Evolutionary conservation across 2,888 invertebrate genomes (phyloP), one percentile per base, ranked within the genome.

Genomic region (Limnephilus lunatus): DNA sequence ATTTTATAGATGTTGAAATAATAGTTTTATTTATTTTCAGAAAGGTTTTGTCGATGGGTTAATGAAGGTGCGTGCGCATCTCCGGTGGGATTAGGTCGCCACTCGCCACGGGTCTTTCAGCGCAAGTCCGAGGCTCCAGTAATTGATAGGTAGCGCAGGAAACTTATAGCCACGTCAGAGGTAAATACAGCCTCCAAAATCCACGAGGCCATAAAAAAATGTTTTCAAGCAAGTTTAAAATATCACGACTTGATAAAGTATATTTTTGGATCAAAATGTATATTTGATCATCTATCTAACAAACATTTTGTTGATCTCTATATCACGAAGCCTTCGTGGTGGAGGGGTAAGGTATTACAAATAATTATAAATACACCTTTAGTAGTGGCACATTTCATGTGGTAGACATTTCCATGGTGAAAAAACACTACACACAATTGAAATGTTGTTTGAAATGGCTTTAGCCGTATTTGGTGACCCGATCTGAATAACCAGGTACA

Each of bases 111-210:
- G 32, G 19, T 31, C 83, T 31, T 35, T 7, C 35, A 83, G 31
- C 83, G 83, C 83, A 83, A 35, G 83, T 83, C 83, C 12, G 83
- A 35, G 31, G 83, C 25, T 83, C 31, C 83, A 19, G 83, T 83
- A 83, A 83, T 83, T 83, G 83, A 35, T 83, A 83, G 83, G 35
- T 83, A 83, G 83, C 83, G 31, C 19, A 35, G 32, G 83, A 83
- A 83, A 31, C 31, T 83, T 83, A 83, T 83, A 19, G 83, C 83
- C 83, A 83, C 31, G 83, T 35, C 32, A 31, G 83, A n/a, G 25
- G 83, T 83, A 83, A 83, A 83, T 83, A 83, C 32, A 0, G 31
- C 19, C 35, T 35, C 83, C 31, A 15, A 83, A 35, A 31, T 83
- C 14, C 31, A 15, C 30, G 82, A 32, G 82, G 31, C 31, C 19